Base-by-base conservation (phyloP, 1,140 invertebrate species). In the Pantala flavescens region DNA sequence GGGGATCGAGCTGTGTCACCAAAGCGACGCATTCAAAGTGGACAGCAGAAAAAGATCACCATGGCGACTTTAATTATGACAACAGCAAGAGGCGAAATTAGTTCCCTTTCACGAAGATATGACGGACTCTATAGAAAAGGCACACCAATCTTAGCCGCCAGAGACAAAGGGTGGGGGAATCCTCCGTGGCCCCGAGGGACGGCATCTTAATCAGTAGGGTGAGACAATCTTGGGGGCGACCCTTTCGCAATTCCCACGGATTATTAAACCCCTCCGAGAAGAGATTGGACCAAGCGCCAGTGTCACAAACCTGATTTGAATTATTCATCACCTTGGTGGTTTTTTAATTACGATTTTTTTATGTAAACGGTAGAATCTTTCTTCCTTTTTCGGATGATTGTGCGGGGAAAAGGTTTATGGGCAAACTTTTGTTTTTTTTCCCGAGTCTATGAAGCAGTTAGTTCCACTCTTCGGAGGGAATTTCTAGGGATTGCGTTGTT, bases 281-380 rank as follows among this genome's bases (percentile, higher is more conserved):
- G 14, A 21, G 49, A 21, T 63, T 3, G 49, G 49, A 63, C 12
- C 3, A 63, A 63, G 49, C 16, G 49, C 49, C 49, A 63, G 3
- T 63, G 49, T 63, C 49, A 63, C 49, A 63, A 63, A 63, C 49
- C 49, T 63, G 49, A 63, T 63, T 63, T 63, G 49, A 63, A 63
- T 63, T 63, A 63, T 63, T 63, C 49, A 63, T 63, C 49, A 63
- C 49, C 12, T 63, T 63, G 3, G 49, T 63, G 49, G 49, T 63
- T 63, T 63, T 63, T 63, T 63, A 63, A 63, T 63, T 63, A 63
- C 49, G 49, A 21, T 63, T 63, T 63, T 63, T 63, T 21, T 21
- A 21, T 63, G 49, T 63, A 63, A 63, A 63, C 49, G 49, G 49
- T 63, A 12, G 49, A 19, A 63, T 63, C 49, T 21, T 63, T 63